phyloP scores from a whole-genome alignment of 2,888 invertebrate genomes.

The Lepidonotus clava region DNA sequence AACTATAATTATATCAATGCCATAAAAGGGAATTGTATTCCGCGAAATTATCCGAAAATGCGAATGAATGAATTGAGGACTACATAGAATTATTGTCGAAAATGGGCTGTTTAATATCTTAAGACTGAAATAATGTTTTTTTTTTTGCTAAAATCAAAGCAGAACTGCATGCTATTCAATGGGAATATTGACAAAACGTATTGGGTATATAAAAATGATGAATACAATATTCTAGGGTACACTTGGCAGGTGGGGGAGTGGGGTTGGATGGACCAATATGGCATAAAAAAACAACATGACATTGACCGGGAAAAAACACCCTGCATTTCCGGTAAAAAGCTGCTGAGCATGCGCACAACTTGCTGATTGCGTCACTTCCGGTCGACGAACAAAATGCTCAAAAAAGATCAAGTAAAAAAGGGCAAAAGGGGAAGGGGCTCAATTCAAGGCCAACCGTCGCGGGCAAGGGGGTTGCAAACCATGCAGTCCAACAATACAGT shows the following conservation, averaged over 20 bases:
- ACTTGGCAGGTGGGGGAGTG: background rate
- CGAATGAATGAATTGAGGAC: too few relatives aligned
- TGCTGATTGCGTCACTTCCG: background rate
- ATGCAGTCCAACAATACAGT: background rate
- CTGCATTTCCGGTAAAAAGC: background rate
- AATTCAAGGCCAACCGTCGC: background rate
- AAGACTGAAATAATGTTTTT: background rate
- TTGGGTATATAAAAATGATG: background rate
- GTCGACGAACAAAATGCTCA: too few relatives aligned
- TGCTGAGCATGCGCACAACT: background rate
- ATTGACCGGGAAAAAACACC: background rate
- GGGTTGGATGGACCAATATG: background rate
- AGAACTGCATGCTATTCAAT: background rate
- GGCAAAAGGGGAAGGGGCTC: background rate
- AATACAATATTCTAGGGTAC: background rate
- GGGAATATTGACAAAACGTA: background rate
- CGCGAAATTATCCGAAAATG: too few relatives aligned
- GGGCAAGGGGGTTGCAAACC: background rate
- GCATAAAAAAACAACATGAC: too few relatives aligned
- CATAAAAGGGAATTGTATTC: too few relatives aligned
- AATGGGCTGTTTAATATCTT: conserved; percentile 6
- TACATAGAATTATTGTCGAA: conserved; percentile 32
- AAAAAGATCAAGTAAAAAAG: background rate
- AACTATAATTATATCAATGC: too few relatives aligned
- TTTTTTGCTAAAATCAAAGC: too few relatives aligned